Evolutionary conservation across 1,140 invertebrate species (phyloP), one percentile per base, ranked within the genome.

Genomic region (Nasonia longicornis): DNA sequence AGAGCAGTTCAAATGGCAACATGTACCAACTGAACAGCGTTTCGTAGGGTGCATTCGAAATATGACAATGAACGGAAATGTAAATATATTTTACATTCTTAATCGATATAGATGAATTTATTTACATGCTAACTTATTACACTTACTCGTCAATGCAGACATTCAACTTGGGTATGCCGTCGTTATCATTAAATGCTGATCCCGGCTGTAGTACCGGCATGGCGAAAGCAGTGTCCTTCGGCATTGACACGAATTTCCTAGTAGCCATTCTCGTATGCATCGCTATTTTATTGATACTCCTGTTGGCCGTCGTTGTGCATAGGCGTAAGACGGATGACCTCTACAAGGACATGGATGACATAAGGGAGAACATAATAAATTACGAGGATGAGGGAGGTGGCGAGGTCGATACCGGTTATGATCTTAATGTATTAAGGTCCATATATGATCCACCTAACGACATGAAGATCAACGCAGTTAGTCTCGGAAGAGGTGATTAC

Each of bases 361-460:
- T 98, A 52, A 92, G 97, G 83, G 98, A 99, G 90, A 99, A 97
- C 86, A 98, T 99, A 83, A 98, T 99, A 82, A 97, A 97, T 86
- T 99, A 99, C 87, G 97, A 98, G 89, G 98, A 99, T 86, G 98
- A 99, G 91, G 98, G 98, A 58, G 97, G 97, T 86, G 97, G 97
- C 84, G 97, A 99, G 90, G 96, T 96, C 20, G 98, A 99, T 87
- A 96, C 97, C 2, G 96, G 96, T 8, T 99, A 97, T 88, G 98
- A 99, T 88, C 92, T 99, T 26, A 96, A 95, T 83, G 96, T 98
- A n/a, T 92, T 99, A 2, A 91, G 96, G 79, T 91, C 92, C 75
- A 93, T 94, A 89, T 94, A 94, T 67, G 93, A 94, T 83, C 92
- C 92, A 20, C 89, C 92, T 31, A 87, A 90, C 81, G 93, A 92